Conservation (phyloP, 1,140 invertebrate genomes). For the Halictus rubicundus region DNA sequence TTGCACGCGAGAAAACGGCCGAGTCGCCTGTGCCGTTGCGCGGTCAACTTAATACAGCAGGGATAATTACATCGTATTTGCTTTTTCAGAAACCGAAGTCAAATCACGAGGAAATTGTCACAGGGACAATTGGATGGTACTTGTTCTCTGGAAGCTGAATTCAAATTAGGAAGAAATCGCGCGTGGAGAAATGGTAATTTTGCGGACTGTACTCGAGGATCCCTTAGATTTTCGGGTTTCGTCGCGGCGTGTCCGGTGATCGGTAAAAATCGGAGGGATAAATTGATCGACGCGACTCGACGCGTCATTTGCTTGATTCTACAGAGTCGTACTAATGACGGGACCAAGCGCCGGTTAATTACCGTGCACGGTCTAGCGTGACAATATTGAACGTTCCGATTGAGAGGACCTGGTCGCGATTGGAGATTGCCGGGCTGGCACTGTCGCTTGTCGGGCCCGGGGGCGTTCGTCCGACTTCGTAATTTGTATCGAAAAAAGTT, state of each 20-base stretch:
- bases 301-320: background rate
- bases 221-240: too few relatives aligned
- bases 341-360: background rate
- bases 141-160: too few relatives aligned
- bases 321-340: background rate
- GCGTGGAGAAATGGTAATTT: too few relatives aligned
- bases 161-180: too few relatives aligned
- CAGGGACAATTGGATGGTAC: too few relatives aligned
- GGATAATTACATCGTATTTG: too few relatives aligned
- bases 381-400: conserved; percentile 6
- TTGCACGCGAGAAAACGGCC: background rate
- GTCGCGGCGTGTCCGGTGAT: too few relatives aligned
- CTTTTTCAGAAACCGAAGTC: too few relatives aligned
- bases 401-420: background rate
- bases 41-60: too few relatives aligned
- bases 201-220: too few relatives aligned
- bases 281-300: background rate
- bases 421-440: background rate
- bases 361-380: background rate
- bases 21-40: background rate
- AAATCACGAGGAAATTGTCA: too few relatives aligned
- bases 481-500: conserved; percentile 7
- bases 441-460: background rate
- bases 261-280: too few relatives aligned
- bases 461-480: background rate